Conservation (phyloP, 2,888 invertebrate genomes). For the Clunio marinus region DNA sequence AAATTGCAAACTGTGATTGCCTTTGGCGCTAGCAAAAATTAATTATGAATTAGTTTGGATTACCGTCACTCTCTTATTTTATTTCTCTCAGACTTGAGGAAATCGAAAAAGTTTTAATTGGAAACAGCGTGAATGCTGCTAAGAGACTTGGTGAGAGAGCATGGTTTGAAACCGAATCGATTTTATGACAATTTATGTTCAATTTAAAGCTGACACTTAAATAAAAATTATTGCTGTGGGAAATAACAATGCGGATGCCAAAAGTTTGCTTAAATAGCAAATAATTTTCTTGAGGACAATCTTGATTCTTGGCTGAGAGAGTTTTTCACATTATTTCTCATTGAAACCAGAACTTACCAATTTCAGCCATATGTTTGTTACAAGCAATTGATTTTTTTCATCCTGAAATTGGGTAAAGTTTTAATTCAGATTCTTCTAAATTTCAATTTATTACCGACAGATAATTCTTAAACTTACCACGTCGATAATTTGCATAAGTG, state of each 20-base stretch:
- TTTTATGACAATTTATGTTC: too few species aligned
- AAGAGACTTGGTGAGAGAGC: background rate
- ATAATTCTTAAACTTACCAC: constrained; percentile 66
- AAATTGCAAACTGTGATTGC: background rate
- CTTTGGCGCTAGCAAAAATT: constrained; percentile 1
- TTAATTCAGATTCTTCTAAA: too few species aligned
- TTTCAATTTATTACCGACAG: background rate
- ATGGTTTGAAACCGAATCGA: too few species aligned
- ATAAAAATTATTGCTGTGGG: too few species aligned
- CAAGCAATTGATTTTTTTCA: constrained; percentile 92
- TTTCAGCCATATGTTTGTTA: constrained; percentile 95
- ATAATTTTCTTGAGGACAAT: too few species aligned
- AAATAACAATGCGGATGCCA: too few species aligned
- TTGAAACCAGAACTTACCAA: constrained; percentile 64
- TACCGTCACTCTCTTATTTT: background rate
- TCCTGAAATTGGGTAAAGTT: too few species aligned
- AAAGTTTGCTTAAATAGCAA: too few species aligned
- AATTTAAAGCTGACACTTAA: too few species aligned
- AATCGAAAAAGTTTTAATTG: constrained; percentile 5
- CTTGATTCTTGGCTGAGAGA: too few species aligned
- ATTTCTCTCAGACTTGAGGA: background rate
- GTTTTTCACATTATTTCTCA: background rate
- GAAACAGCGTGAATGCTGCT: background rate
- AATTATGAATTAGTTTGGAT: constrained; percentile 36
- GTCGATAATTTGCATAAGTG: constrained; percentile 96